Base-by-base conservation (phyloP, 1,140 invertebrate genomes). In the Potamilus streckersoni region DNA sequence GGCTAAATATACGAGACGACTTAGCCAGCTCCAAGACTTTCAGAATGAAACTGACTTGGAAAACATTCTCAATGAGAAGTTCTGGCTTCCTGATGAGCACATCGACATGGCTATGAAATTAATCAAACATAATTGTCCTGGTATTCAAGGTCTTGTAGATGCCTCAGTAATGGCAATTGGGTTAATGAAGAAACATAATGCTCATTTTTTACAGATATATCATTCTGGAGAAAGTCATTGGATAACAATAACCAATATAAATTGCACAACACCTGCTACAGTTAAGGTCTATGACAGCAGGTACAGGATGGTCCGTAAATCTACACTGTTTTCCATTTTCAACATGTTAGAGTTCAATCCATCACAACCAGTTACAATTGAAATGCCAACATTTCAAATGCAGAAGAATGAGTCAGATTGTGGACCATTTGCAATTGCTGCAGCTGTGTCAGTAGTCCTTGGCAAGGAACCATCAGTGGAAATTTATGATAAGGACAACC, bases 341-440 rank as follows among this genome's bases (percentile, higher is more conserved):
- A 62, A 12, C 2, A 27, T 76, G 20, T 6, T 70, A n/a, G 58
- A 38, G 13, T 14, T 58, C 1, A 56, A 76, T 61, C 31, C 58
- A 23, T n/a, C 20, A 20, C 8, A 49, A 56, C 6, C 11, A 15
- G 23, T 76, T 23, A 17, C 17, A 38, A 20, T 76, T 31, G 74
- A 71, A 61, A 58, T 58, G 27, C 61, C 74, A 17, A 15, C 59
- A 31, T 76, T 76, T 58, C 74, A 76, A 60, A 71, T 17, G 20
- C 74, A 76, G 31, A 70, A 60, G 19, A 65, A 15, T 17, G 67
- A 71, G 12, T 27, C 69, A n/a, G 68, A 71, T 38, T 76, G 74
- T 71, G 74, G 74, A 1, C 17, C 65, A n/a, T 76, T 71, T 66
- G 69, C 74, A 17, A 60, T 76, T 49, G 74, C 74, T 13, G 74